Percentiles rank a stretch among this genome's conserved stretches.
Conservation (phyloP, 2,797 vertebrate genomes). For the Tachyglossus aculeatus region DNA sequence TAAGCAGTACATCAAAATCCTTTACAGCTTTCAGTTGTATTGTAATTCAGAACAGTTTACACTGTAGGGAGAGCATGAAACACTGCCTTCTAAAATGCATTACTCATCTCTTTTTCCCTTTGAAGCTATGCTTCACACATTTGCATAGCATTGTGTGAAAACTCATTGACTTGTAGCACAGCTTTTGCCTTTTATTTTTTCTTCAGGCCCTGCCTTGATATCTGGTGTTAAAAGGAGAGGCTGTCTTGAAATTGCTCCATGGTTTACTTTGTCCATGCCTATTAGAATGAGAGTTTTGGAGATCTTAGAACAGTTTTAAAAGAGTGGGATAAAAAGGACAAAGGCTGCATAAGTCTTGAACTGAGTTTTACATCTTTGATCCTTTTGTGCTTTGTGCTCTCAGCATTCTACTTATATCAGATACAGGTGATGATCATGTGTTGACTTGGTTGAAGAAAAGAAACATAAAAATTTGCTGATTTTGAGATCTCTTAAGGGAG, state of each 20-base stretch:
- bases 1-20: constrained; percentile 1
- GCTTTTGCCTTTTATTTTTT: neutral
- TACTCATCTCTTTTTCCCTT: constrained; percentile 17
- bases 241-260: neutral
- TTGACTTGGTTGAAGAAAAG: constrained; percentile 61
- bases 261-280: constrained; percentile 27
- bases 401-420: constrained; percentile 42
- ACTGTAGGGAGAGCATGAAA: constrained; percentile 6
- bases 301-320: constrained; percentile 23
- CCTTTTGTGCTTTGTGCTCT: constrained; percentile 39
- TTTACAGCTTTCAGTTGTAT: neutral
- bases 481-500: constrained; percentile 49
- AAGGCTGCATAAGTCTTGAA: constrained; percentile 15
- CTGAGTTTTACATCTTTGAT: constrained; percentile 41
- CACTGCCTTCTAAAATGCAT: constrained; percentile 36
- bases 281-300: constrained; percentile 23
- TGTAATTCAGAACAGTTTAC: neutral
- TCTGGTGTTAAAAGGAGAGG: neutral
- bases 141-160: constrained; percentile 25
- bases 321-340: neutral
- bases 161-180: constrained; percentile 6
- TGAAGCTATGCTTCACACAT: too few relatives aligned
- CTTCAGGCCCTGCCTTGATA: neutral
- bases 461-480: constrained; percentile 69
- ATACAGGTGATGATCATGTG: constrained; percentile 58